phyloP scores from a whole-genome alignment of 2,113 vertebrate species.

The Brachyhypopomus occidentalis region DNA sequence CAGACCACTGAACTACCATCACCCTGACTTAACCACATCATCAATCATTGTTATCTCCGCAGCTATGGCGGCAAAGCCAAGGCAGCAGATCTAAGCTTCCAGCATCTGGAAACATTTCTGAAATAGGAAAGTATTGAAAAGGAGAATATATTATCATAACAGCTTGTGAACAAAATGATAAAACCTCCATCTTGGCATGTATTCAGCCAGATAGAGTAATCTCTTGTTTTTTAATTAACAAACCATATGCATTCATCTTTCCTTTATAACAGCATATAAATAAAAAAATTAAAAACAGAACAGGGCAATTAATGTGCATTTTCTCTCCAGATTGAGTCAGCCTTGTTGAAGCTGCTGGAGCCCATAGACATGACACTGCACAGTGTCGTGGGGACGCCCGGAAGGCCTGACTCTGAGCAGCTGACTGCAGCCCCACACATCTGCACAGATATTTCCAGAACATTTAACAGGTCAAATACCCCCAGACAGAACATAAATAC shows the following conservation, averaged over 20 bases:
- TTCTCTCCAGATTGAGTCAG: not conserved
- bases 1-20: not conserved
- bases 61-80: not conserved
- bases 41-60: not conserved
- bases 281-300: not conserved
- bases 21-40: not conserved
- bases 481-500: too few relatives aligned
- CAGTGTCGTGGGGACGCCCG: not conserved
- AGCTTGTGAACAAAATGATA: not conserved
- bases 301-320: not conserved
- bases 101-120: not conserved
- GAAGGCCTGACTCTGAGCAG: not conserved
- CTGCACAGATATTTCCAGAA: slow-evolving; percentile 19
- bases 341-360: not conserved
- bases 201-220: not conserved
- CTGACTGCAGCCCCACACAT: not conserved
- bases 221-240: not conserved
- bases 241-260: not conserved
- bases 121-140: not conserved
- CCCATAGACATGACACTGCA: too few relatives aligned
- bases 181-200: not conserved
- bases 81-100: not conserved
- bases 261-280: not conserved
- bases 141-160: not conserved
- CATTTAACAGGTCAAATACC: not conserved